Evolutionary conservation across 1,140 invertebrate species (phyloP).

Genomic region (Drosophila mauritiana): DNA sequence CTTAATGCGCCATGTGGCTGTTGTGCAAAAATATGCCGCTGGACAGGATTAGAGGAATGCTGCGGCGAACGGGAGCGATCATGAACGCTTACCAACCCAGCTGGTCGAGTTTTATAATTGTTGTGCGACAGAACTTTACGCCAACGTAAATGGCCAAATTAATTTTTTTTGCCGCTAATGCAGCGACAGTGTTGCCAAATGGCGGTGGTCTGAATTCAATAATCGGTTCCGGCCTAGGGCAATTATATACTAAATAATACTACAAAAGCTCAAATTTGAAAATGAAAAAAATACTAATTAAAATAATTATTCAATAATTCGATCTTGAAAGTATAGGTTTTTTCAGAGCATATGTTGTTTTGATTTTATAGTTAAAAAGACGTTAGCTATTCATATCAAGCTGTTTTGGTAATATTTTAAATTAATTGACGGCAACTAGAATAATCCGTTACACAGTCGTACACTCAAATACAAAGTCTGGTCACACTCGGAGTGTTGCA

Average conservation of each 20-base stretch:
- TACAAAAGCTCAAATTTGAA: neutral
- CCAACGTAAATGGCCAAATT: slow-evolving; percentile 6
- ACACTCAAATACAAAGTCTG: neutral
- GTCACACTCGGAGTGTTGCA: neutral
- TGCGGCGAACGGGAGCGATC: too few species aligned
- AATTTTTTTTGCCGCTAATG: slow-evolving; percentile 11
- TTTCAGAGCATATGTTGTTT: too few species aligned
- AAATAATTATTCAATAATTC: neutral
- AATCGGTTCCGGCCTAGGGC: neutral
- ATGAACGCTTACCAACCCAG: slow-evolving; percentile 5
- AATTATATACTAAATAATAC: slow-evolving; percentile 2
- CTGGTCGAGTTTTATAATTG: slow-evolving; percentile 7
- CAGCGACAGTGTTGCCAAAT: slow-evolving; percentile 9
- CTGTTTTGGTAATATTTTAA: too few species aligned
- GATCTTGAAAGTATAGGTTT: too few species aligned
- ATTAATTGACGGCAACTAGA: too few species aligned
- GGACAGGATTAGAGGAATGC: neutral
- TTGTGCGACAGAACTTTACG: slow-evolving; percentile 14
- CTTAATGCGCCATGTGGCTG: neutral
- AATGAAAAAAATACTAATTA: neutral
- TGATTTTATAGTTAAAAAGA: too few species aligned
- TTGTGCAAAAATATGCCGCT: slow-evolving; percentile 11
- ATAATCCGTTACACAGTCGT: too few species aligned
- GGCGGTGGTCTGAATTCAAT: neutral
- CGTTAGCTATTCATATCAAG: too few species aligned